Evolutionary conservation across 1,140 invertebrate species (phyloP), one percentile per base, ranked within the genome.

Genomic region (Atta colombica): DNA sequence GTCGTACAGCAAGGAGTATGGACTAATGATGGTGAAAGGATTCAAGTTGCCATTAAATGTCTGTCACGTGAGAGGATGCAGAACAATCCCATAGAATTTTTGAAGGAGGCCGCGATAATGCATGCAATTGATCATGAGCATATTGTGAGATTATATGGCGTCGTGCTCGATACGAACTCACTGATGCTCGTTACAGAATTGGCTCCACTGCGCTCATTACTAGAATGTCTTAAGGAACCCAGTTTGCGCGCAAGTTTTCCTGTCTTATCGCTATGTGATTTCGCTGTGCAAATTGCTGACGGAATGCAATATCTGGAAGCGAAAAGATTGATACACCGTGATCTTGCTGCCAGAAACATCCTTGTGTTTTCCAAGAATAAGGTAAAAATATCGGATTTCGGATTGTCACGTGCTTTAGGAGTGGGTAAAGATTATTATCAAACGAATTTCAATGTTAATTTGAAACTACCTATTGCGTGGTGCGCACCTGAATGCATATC

Each of bases 381-480:
- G 96, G 98, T 99, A 0, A 99, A 99, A 96, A 99, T 99, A 55
- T 99, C 99, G 10, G 99, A 99, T 95, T 99, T 99, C 95, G 99
- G 99, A 4, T 94, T 99, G 45, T 99, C 99, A 0, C 96, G 99
- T 77, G 98, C 99, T 0, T 94, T 99, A n/a, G 99, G 99, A 10
- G 98, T 99, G 71, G 99, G 99, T 8, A 99, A 99, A 95, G 99
- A 99, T 95, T 99, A 99, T 94, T 99, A 99, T 94, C 98, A 99
- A 95, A 99, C 98, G 2, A 99, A 99, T 95, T 99, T 99, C 93
- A 99, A 99, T 95, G 98, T 99, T 8, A 99, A 99, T 96, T 96
- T 99, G 28, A 99, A 99, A 96, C 95, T 99, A 84, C 99, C 99
- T 5, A 99, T 99, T 92, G 99, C 99, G 0, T 99, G 99, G 99